Conservation (phyloP, 2,113 vertebrate genomes). For the Verasper variegatus region DNA sequence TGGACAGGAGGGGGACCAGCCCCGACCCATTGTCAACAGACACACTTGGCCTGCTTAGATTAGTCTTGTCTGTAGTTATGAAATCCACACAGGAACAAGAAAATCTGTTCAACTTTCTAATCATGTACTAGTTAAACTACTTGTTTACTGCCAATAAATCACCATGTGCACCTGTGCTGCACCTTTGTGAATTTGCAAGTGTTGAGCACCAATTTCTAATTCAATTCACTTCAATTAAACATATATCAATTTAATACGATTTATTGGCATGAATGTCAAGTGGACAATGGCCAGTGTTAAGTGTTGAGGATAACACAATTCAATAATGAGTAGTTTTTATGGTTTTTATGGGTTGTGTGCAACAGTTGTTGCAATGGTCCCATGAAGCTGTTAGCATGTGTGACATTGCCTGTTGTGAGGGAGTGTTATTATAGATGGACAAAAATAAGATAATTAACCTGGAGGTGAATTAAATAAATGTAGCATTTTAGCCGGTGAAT, state of each 20-base stretch:
- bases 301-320: background rate
- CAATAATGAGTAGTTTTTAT: constrained; percentile 1
- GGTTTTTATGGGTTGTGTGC: background rate
- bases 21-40: background rate
- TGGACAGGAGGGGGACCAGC: background rate
- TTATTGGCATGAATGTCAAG: background rate
- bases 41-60: background rate
- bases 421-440: background rate
- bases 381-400: background rate
- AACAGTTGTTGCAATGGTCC: too few relatives aligned
- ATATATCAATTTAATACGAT: background rate
- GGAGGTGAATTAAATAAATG: background rate
- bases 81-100: background rate
- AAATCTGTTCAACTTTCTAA: background rate
- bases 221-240: background rate
- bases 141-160: too few relatives aligned
- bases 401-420: background rate
- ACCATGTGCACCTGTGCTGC: background rate
- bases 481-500: background rate
- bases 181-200: background rate
- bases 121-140: background rate
- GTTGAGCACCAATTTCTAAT: too few relatives aligned
- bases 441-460: background rate
- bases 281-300: background rate
- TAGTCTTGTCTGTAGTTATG: background rate